Evolutionary conservation across 2,888 invertebrate genomes (phyloP).

Genomic region (Subacronicta megacephala): DNA sequence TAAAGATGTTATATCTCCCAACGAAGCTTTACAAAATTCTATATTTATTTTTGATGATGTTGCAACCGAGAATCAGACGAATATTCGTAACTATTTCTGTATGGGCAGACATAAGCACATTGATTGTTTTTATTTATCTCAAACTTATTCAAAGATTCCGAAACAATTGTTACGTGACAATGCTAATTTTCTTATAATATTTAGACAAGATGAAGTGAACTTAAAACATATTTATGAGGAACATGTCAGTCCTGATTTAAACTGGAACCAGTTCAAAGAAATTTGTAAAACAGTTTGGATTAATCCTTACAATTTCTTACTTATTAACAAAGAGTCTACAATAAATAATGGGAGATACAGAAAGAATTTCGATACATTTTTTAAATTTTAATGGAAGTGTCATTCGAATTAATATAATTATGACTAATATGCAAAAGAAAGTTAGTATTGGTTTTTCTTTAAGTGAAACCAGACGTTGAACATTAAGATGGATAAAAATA

Average conservation of each 20-base stretch:
- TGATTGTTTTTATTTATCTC: too few species aligned
- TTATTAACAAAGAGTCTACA: conserved; percentile 12
- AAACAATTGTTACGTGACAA: background rate
- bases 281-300: conserved; percentile 10
- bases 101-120: conserved; percentile 32
- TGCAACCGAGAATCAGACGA: conserved; percentile 10
- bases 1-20: conserved; percentile 7
- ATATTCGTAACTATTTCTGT: conserved; percentile 27
- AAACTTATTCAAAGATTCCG: too few species aligned
- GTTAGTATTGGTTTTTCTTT: too few species aligned
- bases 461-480: too few species aligned
- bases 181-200: background rate
- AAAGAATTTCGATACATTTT: too few species aligned
- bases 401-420: too few species aligned
- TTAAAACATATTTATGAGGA: too few species aligned
- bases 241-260: conserved; percentile 10
- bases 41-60: conserved; percentile 13
- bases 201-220: too few species aligned
- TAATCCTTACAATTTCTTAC: conserved; percentile 3
- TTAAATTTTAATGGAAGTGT: too few species aligned
- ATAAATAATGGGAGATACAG: conserved; percentile 10
- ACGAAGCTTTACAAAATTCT: conserved; percentile 11
- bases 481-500: conserved; percentile 9
- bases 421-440: too few species aligned
- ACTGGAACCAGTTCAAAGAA: conserved; percentile 8